Percentiles rank a stretch among this genome's conserved stretches.
Conservation (phyloP, 2,113 vertebrate genomes). For the Noctilio leporinus region DNA sequence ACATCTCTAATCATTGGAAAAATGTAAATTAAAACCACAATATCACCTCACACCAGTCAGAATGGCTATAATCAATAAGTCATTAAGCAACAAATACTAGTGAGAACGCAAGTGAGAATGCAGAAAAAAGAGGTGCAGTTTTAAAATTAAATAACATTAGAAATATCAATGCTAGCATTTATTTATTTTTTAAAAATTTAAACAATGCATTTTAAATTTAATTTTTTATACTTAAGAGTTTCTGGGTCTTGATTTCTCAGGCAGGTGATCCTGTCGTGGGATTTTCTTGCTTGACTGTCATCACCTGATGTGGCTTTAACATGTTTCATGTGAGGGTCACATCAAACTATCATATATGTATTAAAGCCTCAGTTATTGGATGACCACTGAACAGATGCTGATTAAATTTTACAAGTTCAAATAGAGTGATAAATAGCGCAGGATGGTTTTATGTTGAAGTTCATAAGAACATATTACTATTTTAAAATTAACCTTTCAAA, state of each 20-base stretch:
- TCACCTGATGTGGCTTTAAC: background rate
- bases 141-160: background rate
- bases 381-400: background rate
- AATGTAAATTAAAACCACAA: too few species aligned
- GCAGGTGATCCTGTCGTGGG: fast-evolving
- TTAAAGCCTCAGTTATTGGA: background rate
- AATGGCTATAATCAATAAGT: too few species aligned
- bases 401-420: background rate
- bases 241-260: background rate
- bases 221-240: background rate
- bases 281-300: background rate
- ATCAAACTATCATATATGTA: background rate
- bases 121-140: background rate
- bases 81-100: too few species aligned
- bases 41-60: too few species aligned
- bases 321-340: background rate
- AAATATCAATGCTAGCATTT: background rate
- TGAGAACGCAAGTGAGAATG: too few species aligned
- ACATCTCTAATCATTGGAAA: too few species aligned
- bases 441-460: background rate
- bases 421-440: background rate
- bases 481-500: background rate
- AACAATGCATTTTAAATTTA: background rate
- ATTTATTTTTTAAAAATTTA: background rate
- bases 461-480: background rate